Base-by-base conservation (phyloP, 2,797 vertebrate genomes). In the Anguilla anguilla region DNA sequence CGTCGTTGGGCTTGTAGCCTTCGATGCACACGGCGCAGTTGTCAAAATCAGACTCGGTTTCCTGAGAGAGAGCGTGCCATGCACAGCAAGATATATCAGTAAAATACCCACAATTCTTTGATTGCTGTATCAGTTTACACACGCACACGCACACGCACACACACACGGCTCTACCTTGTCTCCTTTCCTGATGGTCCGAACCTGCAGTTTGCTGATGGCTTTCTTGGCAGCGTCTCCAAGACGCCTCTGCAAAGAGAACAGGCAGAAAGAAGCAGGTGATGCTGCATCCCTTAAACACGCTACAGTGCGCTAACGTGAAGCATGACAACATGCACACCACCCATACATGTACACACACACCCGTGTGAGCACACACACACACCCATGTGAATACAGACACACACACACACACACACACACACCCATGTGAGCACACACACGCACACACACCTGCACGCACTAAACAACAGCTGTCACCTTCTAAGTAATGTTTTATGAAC, bases 11-110 rank as follows among this genome's bases (percentile, higher is more conserved):
- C 90, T 97, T 99, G 93, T 99, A 99, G 79, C 98, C 97, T 96
- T 99, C 99, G 57, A 99, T 99, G 92, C 99, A 99, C 91, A 99
- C 99, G 5, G 99, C 99, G 87, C 98, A 99, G 96, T 98, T 99
- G 96, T 99, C 98, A 94, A 98, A 99, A 92, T 99, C 99, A 0
- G 97, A 94, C 92, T 99, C 98, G 0, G 97, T 99, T 95, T 99
- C 98, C 99, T 99, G 90, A 69, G 94, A 93, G 17, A 94, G 74
- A 39, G 69, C 31, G 35, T 39, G 28, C 0, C 2, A 74, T 17
- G 7, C 31, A 74, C 28, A 10, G 9, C 11, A 74, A 4, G 35
- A 31, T 22, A 19, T 22, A n/a, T 7, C 61, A n/a, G 61, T n/a
- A n/a, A 77, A 19, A 39, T 77, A 31, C 13, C 11, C 35, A 13